A percentile compares a stretch with the other conserved stretches of the same genome.
phyloP scores from a whole-genome alignment of 2,888 invertebrate species.

The Antheraea yamamai region DNA sequence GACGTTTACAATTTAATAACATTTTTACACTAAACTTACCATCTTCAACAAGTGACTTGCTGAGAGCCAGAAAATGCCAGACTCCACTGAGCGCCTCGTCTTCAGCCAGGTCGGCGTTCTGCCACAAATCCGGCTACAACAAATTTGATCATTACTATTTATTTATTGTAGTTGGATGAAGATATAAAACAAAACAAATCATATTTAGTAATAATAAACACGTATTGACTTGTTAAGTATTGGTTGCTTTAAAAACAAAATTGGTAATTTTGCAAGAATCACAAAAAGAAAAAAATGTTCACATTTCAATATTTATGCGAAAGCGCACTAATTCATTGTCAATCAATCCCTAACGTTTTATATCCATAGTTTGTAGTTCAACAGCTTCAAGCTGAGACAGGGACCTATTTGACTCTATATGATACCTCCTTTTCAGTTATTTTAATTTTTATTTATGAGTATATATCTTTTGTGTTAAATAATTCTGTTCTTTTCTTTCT shows the following conservation, averaged over 20 bases:
- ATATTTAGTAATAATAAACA: too few relatives aligned
- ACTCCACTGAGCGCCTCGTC: constrained; percentile 88
- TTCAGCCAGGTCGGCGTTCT: constrained; percentile 90
- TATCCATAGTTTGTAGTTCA: not conserved
- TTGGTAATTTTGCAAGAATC: too few relatives aligned
- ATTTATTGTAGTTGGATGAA: too few relatives aligned
- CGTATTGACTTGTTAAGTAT: too few relatives aligned
- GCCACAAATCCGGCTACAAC: constrained; percentile 86
- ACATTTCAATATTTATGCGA: too few relatives aligned
- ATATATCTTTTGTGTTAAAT: too few relatives aligned
- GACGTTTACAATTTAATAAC: not conserved
- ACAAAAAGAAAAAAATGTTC: too few relatives aligned
- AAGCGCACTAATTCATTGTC: too few relatives aligned
- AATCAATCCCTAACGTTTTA: not conserved
- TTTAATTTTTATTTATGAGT: too few relatives aligned
- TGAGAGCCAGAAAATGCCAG: constrained; percentile 91
- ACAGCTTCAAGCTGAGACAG: not conserved
- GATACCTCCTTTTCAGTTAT: not conserved
- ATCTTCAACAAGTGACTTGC: constrained; percentile 86
- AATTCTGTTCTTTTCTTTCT: too few relatives aligned
- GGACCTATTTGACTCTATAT: not conserved
- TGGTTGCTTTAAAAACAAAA: too few relatives aligned
- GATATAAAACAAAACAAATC: too few relatives aligned
- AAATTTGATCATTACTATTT: not conserved
- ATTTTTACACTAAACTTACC: constrained; percentile 68